These are phyloP conservation scores for Tethya wilhelma DNA, from an alignment of 37 sponge, comb jelly and placozoan genomes.

Conservation along the genomic window DNA sequence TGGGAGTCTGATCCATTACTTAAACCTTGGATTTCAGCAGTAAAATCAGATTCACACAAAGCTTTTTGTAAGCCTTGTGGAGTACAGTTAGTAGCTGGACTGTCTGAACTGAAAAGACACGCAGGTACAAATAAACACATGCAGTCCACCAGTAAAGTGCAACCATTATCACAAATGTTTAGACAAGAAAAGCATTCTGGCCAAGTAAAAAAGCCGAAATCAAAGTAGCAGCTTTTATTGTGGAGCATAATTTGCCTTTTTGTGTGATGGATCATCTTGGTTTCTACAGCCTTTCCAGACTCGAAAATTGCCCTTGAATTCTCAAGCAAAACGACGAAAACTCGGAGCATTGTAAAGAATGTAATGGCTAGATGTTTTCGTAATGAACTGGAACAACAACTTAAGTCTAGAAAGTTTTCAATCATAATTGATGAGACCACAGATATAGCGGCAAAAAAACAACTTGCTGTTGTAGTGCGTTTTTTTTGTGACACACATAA, in stretches of 20 bases:
- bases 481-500: slow-evolving; percentile 16
- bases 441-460: too few species aligned
- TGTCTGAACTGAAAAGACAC: slow-evolving; percentile 1
- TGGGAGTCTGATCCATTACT: neutral
- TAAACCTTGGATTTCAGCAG: neutral
- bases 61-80: neutral
- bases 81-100: neutral
- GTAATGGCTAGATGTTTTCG: slow-evolving; percentile 20
- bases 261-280: slow-evolving; percentile 21
- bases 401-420: slow-evolving; percentile 12
- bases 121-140: too few species aligned
- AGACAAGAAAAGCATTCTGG: neutral
- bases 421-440: slow-evolving; percentile 47
- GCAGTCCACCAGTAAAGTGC: neutral
- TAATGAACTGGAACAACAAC: too few species aligned
- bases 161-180: neutral
- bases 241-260: slow-evolving; percentile 37
- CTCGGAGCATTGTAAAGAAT: slow-evolving; percentile 21
- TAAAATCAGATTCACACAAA: neutral
- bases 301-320: slow-evolving; percentile 38
- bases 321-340: slow-evolving; percentile 18
- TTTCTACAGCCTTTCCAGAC: slow-evolving; percentile 14
- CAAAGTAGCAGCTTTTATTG: slow-evolving; percentile 26
- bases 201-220: too few species aligned
- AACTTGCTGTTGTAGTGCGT: slow-evolving; percentile 29